These are phyloP conservation scores for Hermodice carunculata DNA, from an alignment of 2,888 invertebrate species.

Conservation along the genomic window DNA sequence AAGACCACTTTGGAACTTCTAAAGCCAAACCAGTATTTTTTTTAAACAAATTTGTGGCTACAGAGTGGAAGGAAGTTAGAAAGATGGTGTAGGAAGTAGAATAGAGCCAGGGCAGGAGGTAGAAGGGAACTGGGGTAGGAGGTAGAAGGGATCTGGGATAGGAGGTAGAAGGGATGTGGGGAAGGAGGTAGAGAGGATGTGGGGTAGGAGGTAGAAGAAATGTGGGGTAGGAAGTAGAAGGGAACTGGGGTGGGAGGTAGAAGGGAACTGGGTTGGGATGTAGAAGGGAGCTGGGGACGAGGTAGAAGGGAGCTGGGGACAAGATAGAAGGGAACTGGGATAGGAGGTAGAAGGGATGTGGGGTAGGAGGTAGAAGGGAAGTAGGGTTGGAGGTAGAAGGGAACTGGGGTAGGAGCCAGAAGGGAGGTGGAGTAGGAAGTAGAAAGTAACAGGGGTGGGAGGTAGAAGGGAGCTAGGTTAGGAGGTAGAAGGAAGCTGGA, in stretches of 20 bases:
- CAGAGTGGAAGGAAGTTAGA: no score
- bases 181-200: background rate
- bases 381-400: background rate
- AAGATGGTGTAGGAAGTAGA: background rate
- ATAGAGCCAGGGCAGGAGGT: background rate
- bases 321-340: no score
- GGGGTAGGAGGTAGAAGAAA: background rate
- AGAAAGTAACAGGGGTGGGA: no score
- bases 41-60: no score
- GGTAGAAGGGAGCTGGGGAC: background rate
- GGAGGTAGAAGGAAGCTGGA: background rate
- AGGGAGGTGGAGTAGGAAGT: background rate
- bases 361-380: background rate
- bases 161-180: no score
- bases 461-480: background rate
- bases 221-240: background rate
- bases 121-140: no score
- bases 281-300: background rate
- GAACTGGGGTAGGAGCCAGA: background rate
- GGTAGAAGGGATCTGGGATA: no score
- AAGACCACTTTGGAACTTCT: no score
- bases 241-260: background rate
- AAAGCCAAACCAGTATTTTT: no score
- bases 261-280: background rate
- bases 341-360: no score